Base-by-base conservation (phyloP, 2,888 invertebrate genomes). In the Blera fallax region DNA sequence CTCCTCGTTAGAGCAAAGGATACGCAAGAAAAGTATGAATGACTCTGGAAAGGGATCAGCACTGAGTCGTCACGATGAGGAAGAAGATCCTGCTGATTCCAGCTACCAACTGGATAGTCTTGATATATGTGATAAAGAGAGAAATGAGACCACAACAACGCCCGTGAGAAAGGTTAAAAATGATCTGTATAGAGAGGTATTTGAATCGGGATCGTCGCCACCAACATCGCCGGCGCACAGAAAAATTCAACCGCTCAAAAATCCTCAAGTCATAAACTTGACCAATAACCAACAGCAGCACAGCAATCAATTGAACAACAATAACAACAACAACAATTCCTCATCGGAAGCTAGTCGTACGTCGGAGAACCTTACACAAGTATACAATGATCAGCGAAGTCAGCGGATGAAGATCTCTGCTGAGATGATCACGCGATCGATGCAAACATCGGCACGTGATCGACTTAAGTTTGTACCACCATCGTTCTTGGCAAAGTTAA, bases 401-500 rank as follows among this genome's bases (percentile, higher is more conserved):
- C 65, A 87, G 45, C 21, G 87, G 54, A 21, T 83, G 43, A 90
- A 89, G 65, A 77, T 81, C 32, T 90, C 90, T 43, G 90, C 91
- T 1, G 91, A 91, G 62, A 94, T 95, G 88, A 93, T 95, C 88
- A 96, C 96, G 89, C 94, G 95, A 89, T 95, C 96, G 89, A 96
- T 96, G 92, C 96, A 96, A 92, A 96, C 96, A 5, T 91, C 91
- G 89, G 94, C 89, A 37, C 70, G 87, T 29, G 94, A 94, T 87
- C 89, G 94, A 10, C 92, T 94, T 67, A 94, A 95, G 89, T 93
- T 95, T 48, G 93, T 95, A 14, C 95, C 95, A 89, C 94, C 95
- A 34, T 95, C 95, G 11, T 96, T 96, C 89, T 91, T 96, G 84
- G 94, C 94, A 88, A 95, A 95, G 91, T 91, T 96, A 14, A 91